Evolutionary conservation across 23 tunicate genomes (phyloP).

Genomic region (Halocynthia aurantium): DNA sequence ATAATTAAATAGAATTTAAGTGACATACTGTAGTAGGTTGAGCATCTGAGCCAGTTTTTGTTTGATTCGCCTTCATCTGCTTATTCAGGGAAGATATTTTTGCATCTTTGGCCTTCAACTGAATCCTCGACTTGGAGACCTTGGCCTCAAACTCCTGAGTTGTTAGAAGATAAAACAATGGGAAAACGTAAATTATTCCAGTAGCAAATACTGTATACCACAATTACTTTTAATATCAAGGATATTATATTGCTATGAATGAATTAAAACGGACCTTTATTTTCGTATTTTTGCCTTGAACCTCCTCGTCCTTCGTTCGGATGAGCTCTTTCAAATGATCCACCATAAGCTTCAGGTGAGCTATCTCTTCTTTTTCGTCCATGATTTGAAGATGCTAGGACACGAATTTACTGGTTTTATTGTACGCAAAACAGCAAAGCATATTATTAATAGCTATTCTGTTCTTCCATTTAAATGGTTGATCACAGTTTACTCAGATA

Average conservation of each 20-base stretch:
- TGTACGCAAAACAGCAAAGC: no score
- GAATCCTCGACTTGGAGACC: slow-evolving; percentile 42
- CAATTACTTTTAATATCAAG: not conserved
- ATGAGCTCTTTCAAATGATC: slow-evolving; percentile 60
- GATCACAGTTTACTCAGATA: no score
- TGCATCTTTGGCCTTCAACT: slow-evolving; percentile 79
- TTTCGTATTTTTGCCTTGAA: slow-evolving; percentile 46
- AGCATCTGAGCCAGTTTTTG: not conserved
- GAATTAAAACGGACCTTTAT: slow-evolving; percentile 25
- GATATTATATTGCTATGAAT: not conserved
- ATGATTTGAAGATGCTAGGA: not conserved
- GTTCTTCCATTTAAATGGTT: no score
- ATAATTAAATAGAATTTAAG: no score
- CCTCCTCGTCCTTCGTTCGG: slow-evolving; percentile 65
- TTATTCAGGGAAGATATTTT: slow-evolving; percentile 47
- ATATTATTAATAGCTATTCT: no score
- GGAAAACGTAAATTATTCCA: not conserved
- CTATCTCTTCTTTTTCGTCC: slow-evolving; percentile 30
- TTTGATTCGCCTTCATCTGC: slow-evolving; percentile 16
- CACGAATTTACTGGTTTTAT: no score
- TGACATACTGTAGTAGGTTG: no score
- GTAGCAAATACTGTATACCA: not conserved
- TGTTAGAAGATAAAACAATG: not conserved
- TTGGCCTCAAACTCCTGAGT: slow-evolving; percentile 63
- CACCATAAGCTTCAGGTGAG: slow-evolving; percentile 37